phyloP scores from a whole-genome alignment of 2,797 vertebrate genomes.

The Alauda arvensis region DNA sequence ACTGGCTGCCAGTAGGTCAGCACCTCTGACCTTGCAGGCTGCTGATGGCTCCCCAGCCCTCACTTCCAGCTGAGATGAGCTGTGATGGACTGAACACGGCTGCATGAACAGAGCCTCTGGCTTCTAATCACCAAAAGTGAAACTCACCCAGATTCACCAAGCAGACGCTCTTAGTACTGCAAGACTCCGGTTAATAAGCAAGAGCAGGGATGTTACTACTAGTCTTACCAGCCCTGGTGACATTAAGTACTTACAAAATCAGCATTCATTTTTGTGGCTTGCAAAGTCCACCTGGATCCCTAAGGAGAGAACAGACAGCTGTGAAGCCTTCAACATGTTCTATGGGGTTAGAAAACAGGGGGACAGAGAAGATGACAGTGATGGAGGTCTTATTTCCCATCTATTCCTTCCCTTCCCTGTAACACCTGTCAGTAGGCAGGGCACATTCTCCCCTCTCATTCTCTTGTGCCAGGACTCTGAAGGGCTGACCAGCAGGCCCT shows the following conservation, averaged over 20 bases:
- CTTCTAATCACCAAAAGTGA: slow-evolving; percentile 17
- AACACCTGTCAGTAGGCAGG: background rate
- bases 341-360: background rate
- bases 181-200: background rate
- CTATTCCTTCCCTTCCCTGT: background rate
- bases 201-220: slow-evolving; percentile 25
- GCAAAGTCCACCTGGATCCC: slow-evolving; percentile 97
- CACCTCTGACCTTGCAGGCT: background rate
- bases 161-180: slow-evolving; percentile 8
- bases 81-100: background rate
- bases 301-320: slow-evolving; percentile 57
- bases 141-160: slow-evolving; percentile 27
- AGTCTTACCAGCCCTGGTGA: slow-evolving; percentile 31
- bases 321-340: background rate
- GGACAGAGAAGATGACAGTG: background rate
- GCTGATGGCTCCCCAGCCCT: background rate
- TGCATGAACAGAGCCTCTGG: background rate
- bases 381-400: background rate
- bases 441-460: background rate
- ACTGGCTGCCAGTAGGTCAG: background rate
- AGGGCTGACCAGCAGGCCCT: background rate
- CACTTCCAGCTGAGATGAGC: background rate
- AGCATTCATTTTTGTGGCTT: slow-evolving; percentile 92
- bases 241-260: slow-evolving; percentile 84
- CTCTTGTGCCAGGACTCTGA: background rate